Conservation (phyloP, 2,113 vertebrate genomes). For the Stictonetta naevosa region DNA sequence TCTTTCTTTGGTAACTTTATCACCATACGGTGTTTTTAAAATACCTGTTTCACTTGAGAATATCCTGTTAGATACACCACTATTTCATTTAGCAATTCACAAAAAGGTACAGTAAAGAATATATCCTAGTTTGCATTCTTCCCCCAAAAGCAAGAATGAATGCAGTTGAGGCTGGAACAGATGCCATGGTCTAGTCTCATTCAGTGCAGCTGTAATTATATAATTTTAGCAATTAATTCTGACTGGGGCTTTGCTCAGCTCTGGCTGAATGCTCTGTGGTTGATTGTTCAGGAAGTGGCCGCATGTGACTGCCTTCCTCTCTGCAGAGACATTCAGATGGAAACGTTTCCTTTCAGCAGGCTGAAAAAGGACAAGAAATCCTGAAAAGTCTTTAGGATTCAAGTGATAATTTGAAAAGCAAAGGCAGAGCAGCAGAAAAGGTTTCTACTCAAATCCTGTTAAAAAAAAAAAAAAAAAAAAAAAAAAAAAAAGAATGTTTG, state of each 20-base stretch:
- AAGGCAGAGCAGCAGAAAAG: background rate
- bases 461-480: background rate
- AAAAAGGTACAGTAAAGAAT: background rate
- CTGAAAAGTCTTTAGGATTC: conserved; percentile 22
- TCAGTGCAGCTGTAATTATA: conserved; percentile 54
- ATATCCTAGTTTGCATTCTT: background rate
- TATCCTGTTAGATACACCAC: background rate
- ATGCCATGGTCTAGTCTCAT: conserved; percentile 41
- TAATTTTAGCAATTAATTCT: conserved; percentile 66
- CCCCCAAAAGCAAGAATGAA: background rate
- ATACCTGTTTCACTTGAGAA: background rate
- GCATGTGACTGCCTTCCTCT: background rate
- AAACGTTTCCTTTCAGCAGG: conserved; percentile 3
- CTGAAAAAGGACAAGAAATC: conserved; percentile 24
- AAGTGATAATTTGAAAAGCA: conserved; percentile 44
- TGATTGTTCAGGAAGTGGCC: conserved; percentile 27
- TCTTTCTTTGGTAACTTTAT: background rate
- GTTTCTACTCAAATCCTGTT: conserved; percentile 16
- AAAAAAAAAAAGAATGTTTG: background rate
- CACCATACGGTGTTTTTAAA: background rate
- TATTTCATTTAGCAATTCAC: background rate
- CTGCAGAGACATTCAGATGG: conserved; percentile 6
- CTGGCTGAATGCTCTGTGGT: background rate
- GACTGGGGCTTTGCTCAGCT: conserved; percentile 14
- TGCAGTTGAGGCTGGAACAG: conserved; percentile 42